Percentiles rank a stretch among this genome's conserved stretches.
Evolutionary conservation across 53 echinoderm and acorn worm genomes (phyloP).

Genomic region (Antedon mediterranea): DNA sequence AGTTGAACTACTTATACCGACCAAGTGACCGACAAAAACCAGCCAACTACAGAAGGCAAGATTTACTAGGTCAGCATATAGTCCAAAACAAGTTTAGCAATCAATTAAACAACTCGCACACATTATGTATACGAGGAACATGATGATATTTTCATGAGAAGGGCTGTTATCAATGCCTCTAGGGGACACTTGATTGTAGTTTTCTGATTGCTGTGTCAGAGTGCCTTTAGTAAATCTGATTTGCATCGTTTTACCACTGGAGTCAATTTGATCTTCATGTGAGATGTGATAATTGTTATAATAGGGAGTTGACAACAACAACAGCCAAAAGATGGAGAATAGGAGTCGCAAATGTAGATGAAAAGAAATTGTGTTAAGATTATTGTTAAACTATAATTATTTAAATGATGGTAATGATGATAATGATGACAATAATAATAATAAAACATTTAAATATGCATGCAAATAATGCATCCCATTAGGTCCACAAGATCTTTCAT

Average conservation of each 20-base stretch:
- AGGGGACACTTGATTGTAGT: neutral
- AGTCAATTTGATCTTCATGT: neutral
- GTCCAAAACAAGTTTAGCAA: neutral
- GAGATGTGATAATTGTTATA: neutral
- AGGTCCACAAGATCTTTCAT: too few species aligned
- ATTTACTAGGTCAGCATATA: neutral
- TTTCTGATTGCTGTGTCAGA: neutral
- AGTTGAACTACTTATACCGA: neutral
- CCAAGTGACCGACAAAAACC: neutral
- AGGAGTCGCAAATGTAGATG: neutral
- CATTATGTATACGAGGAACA: neutral
- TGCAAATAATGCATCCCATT: too few species aligned
- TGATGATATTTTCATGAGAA: neutral
- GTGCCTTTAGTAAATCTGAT: neutral
- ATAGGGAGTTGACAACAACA: neutral
- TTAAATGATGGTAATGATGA: too few species aligned
- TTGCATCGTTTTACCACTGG: neutral
- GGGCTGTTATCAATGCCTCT: neutral
- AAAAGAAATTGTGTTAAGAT: neutral
- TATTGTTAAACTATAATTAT: too few species aligned
- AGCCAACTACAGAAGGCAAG: too few species aligned
- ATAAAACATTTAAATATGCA: too few species aligned
- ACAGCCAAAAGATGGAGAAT: neutral
- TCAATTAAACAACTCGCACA: neutral
- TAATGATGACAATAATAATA: too few species aligned